Evolutionary conservation across 2,797 vertebrate species (phyloP).

Genomic region (Lagodon rhomboides): DNA sequence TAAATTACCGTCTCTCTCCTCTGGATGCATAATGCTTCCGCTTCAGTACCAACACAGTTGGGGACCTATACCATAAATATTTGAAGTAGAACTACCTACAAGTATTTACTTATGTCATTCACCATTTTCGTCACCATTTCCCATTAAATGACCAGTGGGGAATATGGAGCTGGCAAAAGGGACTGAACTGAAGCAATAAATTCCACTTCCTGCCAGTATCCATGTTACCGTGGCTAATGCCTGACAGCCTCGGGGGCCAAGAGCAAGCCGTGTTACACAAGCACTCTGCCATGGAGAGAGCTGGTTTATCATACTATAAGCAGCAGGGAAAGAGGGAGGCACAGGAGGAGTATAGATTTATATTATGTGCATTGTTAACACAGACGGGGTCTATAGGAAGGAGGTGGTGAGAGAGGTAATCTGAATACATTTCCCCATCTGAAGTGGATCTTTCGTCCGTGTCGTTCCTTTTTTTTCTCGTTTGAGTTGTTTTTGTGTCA

Average conservation of each 20-base stretch:
- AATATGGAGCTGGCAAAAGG: slow-evolving; percentile 40
- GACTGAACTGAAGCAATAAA: slow-evolving; percentile 62
- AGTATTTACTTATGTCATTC: slow-evolving; percentile 60
- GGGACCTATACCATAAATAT: slow-evolving; percentile 27
- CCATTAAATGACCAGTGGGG: slow-evolving; percentile 63
- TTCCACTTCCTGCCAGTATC: slow-evolving; percentile 67
- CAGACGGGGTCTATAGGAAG: slow-evolving; percentile 18
- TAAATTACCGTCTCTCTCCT: neutral
- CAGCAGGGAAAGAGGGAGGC: slow-evolving; percentile 37
- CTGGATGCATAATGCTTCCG: neutral
- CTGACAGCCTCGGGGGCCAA: slow-evolving; percentile 49
- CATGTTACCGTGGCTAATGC: slow-evolving; percentile 63
- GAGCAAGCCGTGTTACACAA: slow-evolving; percentile 54
- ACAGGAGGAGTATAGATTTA: slow-evolving; percentile 43
- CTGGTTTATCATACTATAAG: slow-evolving; percentile 60
- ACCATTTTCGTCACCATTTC: slow-evolving; percentile 58
- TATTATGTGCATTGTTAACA: slow-evolving; percentile 56
- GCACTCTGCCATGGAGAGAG: slow-evolving; percentile 48
- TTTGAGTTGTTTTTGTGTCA: slow-evolving; percentile 9
- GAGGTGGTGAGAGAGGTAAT: slow-evolving; percentile 6
- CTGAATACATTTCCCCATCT: slow-evolving; percentile 27
- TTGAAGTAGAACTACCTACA: slow-evolving; percentile 33
- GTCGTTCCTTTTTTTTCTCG: neutral
- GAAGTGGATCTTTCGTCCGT: slow-evolving; percentile 18
- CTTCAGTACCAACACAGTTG: slow-evolving; percentile 11